These are phyloP conservation scores for Anarrhichthys ocellatus DNA, from an alignment of 2,113 vertebrate genomes.

Conservation along the genomic window DNA sequence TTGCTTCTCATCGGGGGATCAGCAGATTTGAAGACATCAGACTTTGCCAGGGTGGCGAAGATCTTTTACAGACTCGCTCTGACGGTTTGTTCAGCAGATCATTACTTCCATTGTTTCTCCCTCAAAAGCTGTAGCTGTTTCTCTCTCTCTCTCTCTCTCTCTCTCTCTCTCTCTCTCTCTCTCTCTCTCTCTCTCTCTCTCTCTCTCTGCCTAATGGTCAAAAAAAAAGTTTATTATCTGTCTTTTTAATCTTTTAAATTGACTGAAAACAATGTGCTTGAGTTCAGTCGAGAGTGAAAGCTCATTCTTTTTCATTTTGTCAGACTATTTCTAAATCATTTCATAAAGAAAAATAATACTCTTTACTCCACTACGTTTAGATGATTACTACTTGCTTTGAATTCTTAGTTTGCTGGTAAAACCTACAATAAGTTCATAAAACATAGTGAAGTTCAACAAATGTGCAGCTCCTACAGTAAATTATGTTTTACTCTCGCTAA, in stretches of 20 bases:
- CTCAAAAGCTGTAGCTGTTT: background rate
- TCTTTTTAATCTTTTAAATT: background rate
- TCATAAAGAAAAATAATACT: background rate
- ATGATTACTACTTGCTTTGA: background rate
- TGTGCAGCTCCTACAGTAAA: background rate
- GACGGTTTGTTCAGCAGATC: constrained; percentile 70
- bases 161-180: too few relatives aligned
- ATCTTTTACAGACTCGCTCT: constrained; percentile 83
- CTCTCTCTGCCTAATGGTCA: too few relatives aligned
- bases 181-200: too few relatives aligned
- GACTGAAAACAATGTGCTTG: background rate
- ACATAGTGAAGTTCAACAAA: background rate
- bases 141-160: background rate
- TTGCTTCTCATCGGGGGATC: constrained; percentile 84
- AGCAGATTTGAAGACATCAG: constrained; percentile 79
- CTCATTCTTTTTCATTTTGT: background rate
- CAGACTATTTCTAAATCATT: background rate
- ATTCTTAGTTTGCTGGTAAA: background rate
- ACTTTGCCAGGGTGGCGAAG: constrained; percentile 79
- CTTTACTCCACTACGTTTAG: background rate
- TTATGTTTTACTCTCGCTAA: background rate
- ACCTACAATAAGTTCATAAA: background rate
- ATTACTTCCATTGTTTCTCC: constrained; percentile 1
- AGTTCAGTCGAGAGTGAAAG: background rate
- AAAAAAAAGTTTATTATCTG: background rate